Evolutionary conservation across 1,140 invertebrate species (phyloP), one percentile per base, ranked within the genome.

Genomic region (Zophobas morio): DNA sequence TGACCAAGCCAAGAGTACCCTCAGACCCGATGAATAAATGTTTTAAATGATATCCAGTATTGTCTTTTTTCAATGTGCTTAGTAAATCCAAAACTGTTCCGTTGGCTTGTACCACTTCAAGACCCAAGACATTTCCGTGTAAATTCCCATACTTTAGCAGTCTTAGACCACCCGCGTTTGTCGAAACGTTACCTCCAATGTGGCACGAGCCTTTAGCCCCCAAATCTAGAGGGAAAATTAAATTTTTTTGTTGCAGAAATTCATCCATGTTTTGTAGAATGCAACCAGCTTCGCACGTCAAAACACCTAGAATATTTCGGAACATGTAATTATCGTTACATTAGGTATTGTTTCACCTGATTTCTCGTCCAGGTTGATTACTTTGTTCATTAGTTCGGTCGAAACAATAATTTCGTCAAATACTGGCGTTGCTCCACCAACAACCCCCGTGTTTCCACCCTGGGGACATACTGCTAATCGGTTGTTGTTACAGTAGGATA

Each of bases 21-120:
- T 99, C 98, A 0, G 96, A 96, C 6, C 98, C 98, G 82, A 99
- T 97, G 85, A 99, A 99, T 74, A 99, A 85, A 86, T 99, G 97
- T 85, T 99, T 98, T 70, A 99, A 86, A 85, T 99, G 96, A 85
- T 98, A 98, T 0, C 97, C 98, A 0, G 98, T 99, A 84, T 99
- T 99, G 85, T 99, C 97, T 87, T 99, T 99, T 84, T 97, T 95
- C 74, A 98, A 88, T 2, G 92, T 90, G 78, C 92, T 94, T 82
- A 99, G 88, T 76, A 94, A 93, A 84, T 99, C 93, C 20, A 99
- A 85, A 1, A 99, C 88, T 72, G 94, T 90, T 0, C 97, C 97
- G 88, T 96, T 92, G 1, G 97, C 94, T 86, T 95, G 90, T 1
- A 99, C 96, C 92, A 93, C 96, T 90, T 99, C 96, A 1, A 99